Evolutionary conservation across 2,888 invertebrate genomes (phyloP).

Genomic region (Polylopha cassiicola): DNA sequence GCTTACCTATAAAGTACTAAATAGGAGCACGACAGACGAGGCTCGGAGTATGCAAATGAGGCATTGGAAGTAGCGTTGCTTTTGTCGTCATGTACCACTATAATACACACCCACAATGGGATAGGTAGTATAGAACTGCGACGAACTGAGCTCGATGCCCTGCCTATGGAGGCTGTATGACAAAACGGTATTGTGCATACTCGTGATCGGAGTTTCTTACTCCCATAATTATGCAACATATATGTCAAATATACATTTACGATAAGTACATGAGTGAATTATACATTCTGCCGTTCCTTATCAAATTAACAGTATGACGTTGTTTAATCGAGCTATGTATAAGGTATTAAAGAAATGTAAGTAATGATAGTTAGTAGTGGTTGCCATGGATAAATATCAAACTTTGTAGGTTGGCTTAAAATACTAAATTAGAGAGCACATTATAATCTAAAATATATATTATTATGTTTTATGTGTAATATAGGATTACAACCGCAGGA

Average conservation of each 20-base stretch:
- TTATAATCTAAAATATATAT: too few relatives aligned
- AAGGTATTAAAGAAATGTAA: too few relatives aligned
- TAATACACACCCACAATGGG: conserved; percentile 4
- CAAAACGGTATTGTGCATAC: conserved; percentile 46
- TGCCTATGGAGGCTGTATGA: conserved; percentile 29
- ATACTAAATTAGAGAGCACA: too few relatives aligned
- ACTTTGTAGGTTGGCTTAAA: too few relatives aligned
- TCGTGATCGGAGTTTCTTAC: conserved; percentile 41
- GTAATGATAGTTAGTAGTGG: too few relatives aligned
- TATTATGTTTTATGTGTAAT: too few relatives aligned
- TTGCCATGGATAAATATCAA: too few relatives aligned
- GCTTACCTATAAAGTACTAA: conserved; percentile 43
- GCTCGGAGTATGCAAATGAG: conserved; percentile 65
- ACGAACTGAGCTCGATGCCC: conserved; percentile 3
- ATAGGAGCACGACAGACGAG: conserved; percentile 29
- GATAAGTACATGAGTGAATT: too few relatives aligned
- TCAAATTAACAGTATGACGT: neutral
- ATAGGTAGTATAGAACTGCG: neutral
- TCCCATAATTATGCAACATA: too few relatives aligned
- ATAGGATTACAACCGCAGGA: conserved; percentile 11
- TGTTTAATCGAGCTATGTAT: too few relatives aligned
- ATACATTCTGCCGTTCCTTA: conserved; percentile 5
- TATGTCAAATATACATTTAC: too few relatives aligned
- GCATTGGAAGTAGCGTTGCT: conserved; percentile 56
- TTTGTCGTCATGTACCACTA: conserved; percentile 45